Conservation (phyloP, 2,113 vertebrate genomes). For the Typhlomys cinereus region DNA sequence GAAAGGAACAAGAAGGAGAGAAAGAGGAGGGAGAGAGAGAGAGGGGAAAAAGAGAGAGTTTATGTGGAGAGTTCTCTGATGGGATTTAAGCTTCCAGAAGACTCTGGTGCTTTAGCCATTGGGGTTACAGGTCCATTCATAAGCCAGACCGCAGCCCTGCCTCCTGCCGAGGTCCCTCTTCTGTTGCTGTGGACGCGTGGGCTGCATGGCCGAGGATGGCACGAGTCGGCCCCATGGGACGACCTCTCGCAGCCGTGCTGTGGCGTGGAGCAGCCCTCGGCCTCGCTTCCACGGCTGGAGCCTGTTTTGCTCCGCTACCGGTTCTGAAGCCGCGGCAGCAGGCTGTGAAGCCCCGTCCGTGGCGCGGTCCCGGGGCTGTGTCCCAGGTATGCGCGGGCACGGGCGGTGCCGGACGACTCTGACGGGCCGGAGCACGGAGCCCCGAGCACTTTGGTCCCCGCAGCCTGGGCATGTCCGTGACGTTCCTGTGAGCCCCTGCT, state of each 20-base stretch:
- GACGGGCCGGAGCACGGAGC: too few species aligned
- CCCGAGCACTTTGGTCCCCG: not conserved
- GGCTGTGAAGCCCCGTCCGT: too few species aligned
- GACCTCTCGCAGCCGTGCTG: not conserved
- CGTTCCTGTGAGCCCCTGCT: accelerated
- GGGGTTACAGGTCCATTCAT: accelerated
- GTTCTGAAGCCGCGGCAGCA: not conserved
- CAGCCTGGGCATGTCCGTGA: accelerated
- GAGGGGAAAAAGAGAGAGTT: too few species aligned
- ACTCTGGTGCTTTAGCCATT: not conserved
- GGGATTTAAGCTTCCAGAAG: not conserved
- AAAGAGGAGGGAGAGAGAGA: too few species aligned
- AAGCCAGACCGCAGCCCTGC: accelerated
- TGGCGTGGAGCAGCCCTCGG: not conserved
- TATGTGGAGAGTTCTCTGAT: not conserved
- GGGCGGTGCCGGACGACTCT: not conserved
- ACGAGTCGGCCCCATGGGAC: not conserved
- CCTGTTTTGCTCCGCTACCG: not conserved
- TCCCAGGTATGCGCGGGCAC: too few species aligned
- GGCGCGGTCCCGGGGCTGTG: too few species aligned
- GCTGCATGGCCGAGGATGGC: not conserved
- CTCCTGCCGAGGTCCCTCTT: not conserved
- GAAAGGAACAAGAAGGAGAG: too few species aligned
- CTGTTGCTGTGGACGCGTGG: accelerated
- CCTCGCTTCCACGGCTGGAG: too few species aligned